Evolutionary conservation across 92 coral and sea anemone species (phyloP).

Genomic region (Porites cylindrica): DNA sequence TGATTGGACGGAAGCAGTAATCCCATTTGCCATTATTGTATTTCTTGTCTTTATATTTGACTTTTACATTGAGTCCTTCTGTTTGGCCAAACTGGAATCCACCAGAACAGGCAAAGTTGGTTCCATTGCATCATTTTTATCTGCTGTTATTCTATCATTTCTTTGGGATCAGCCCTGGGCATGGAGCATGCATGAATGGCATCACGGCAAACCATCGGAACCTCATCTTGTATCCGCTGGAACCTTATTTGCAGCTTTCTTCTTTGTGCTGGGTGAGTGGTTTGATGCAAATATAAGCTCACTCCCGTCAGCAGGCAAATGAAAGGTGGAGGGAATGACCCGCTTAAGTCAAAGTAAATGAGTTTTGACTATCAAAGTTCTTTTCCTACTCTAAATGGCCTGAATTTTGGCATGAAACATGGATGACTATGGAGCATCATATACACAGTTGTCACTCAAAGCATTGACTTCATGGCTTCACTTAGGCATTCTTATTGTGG

Average conservation of each 20-base stretch:
- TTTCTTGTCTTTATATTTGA: conserved; percentile 88
- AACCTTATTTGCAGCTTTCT: conserved; percentile 85
- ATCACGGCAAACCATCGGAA: conserved; percentile 87
- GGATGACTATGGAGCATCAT: too few species aligned
- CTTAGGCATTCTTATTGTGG: too few species aligned
- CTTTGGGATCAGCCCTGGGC: conserved; percentile 98
- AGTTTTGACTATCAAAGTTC: too few species aligned
- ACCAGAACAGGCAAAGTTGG: conserved; percentile 86
- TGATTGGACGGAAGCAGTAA: conserved; percentile 80
- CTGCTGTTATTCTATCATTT: conserved; percentile 80
- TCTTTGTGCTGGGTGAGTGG: conserved; percentile 89
- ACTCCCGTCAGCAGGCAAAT: too few species aligned
- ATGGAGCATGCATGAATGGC: conserved; percentile 93
- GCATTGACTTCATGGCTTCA: too few species aligned
- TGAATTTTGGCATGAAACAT: too few species aligned
- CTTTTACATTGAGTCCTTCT: conserved; percentile 95
- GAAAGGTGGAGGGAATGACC: too few species aligned
- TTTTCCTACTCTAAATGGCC: too few species aligned
- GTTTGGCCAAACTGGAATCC: conserved; percentile 88
- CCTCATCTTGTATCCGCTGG: conserved; percentile 95
- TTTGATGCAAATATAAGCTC: too few species aligned
- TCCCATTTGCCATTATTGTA: conserved; percentile 78
- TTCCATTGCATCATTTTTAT: conserved; percentile 88
- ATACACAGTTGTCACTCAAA: too few species aligned
- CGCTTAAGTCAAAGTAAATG: too few species aligned